Evolutionary conservation across 2,888 invertebrate genomes (phyloP), one percentile per base, ranked within the genome.

Genomic region (Shargacucullia verbasci): DNA sequence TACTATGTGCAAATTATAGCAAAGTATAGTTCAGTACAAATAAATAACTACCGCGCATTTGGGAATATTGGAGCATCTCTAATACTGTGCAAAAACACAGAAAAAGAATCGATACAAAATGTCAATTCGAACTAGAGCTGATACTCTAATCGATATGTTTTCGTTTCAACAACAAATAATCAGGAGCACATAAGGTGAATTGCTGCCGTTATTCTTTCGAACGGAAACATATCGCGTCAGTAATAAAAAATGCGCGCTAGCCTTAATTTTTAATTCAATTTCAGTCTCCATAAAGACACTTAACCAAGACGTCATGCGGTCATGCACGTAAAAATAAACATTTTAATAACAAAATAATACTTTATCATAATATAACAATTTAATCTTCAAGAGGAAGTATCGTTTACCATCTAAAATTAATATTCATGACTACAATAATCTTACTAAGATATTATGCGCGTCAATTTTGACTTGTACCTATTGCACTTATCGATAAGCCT

Each of bases 401-500:
- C 46, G 33, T 63, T 47, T 58, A 58, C 53, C 33, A 15, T 46
- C 43, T 46, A 54, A 49, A 54, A 59, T 40, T 48, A 50, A 55
- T n/a, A 55, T 10, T 48, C 48, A 49, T 67, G 69, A 68, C 68
- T 68, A 70, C 45, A 50, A 45, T 68, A 56, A 57, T 45, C 47
- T 59, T 63, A 52, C 69, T 74, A 69, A 71, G 12, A 54, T 73
- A 76, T 76, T 76, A 76, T 76, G 76, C 76, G 85, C 84, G 87
- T 84, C 84, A 84, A 81, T 76, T 76, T 71, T 81, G 81, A 87
- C 87, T 91, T 91, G 90, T 91, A 91, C 91, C 88, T 89, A 88
- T 85, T 83, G 84, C 84, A 85, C 84, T 85, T 87, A 87, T 33
- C 76, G 40, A 62, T 77, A 77, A 69, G 29, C 44, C 65, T 79